These are phyloP conservation scores for Zoanthus gigantus DNA, from an alignment of 92 coral and sea anemone genomes.

Conservation along the genomic window DNA sequence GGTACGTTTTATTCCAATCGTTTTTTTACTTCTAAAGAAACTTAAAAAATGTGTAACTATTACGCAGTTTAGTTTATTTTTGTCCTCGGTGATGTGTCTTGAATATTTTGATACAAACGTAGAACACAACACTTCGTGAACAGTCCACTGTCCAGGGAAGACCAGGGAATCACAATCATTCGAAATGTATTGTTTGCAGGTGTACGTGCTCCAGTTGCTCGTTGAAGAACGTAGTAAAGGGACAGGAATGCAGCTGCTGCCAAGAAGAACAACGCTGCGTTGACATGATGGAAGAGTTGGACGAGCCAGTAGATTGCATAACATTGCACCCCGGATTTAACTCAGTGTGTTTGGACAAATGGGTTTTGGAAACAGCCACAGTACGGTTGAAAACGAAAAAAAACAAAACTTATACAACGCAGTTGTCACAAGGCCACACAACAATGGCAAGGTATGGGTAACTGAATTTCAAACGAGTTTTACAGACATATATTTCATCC, in stretches of 20 bases:
- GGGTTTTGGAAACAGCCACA: conserved; percentile 72
- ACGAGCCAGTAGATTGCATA: conserved; percentile 50
- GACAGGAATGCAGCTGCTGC: conserved; percentile 66
- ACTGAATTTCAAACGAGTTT: not conserved
- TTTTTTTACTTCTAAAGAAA: conserved; percentile 11
- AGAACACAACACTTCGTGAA: conserved; percentile 1
- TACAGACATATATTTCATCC: not conserved
- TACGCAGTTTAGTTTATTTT: conserved; percentile 15
- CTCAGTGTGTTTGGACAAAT: conserved; percentile 59
- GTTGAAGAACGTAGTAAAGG: conserved; percentile 28
- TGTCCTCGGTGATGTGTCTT: conserved; percentile 17
- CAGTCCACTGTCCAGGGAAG: not conserved
- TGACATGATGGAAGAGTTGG: conserved; percentile 60
- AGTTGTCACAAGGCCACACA: conserved; percentile 52
- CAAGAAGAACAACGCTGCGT: conserved; percentile 50
- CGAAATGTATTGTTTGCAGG: not conserved
- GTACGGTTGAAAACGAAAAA: conserved; percentile 51
- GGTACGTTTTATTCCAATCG: conserved; percentile 13
- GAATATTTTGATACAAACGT: conserved; percentile 11
- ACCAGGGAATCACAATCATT: not conserved
- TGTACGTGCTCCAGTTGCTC: conserved; percentile 54
- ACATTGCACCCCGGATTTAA: conserved; percentile 64
- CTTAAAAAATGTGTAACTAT: not conserved
- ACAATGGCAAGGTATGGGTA: conserved; percentile 47
- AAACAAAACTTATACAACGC: conserved; percentile 50